Percentiles rank a stretch among this genome's conserved stretches.
These are phyloP conservation scores for Channa maculata DNA, from an alignment of 2,113 vertebrate species.

Conservation along the genomic window DNA sequence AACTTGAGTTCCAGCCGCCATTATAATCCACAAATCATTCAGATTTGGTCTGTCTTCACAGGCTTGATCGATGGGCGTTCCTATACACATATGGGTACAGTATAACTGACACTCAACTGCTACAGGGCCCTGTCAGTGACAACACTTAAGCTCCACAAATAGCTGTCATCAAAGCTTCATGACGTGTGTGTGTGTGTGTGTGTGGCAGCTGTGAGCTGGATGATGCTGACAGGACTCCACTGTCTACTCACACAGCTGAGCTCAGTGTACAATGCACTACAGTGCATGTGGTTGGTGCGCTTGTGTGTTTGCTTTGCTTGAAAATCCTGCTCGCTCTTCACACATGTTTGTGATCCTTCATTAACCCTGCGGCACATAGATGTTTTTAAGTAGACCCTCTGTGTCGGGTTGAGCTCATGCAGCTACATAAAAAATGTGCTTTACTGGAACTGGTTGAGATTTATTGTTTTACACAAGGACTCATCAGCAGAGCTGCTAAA, in stretches of 20 bases:
- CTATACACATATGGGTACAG: too few relatives aligned
- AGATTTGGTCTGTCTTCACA: too few relatives aligned
- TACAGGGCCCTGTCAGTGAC: conserved; percentile 4
- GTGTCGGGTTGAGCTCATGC: background rate
- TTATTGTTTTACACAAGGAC: conserved; percentile 31
- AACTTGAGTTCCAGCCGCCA: too few relatives aligned
- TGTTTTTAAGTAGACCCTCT: conserved; percentile 6
- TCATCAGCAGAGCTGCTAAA: conserved; percentile 24
- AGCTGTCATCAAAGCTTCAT: conserved; percentile 18
- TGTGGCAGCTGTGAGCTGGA: conserved; percentile 61
- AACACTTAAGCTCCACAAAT: conserved; percentile 31
- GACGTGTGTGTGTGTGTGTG: background rate
- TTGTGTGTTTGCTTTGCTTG: background rate
- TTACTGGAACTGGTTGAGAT: conserved; percentile 11
- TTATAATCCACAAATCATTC: too few relatives aligned
- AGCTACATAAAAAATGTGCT: background rate
- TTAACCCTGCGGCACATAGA: conserved; percentile 24
- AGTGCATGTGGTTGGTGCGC: conserved; percentile 2
- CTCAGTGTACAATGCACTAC: conserved; percentile 13
- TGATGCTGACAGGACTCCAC: conserved; percentile 19
- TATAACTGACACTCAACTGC: background rate
- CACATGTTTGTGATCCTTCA: conserved; percentile 21
- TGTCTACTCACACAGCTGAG: conserved; percentile 56
- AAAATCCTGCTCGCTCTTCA: background rate
- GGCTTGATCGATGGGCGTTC: too few relatives aligned